Base-by-base conservation (phyloP, 2,888 invertebrate species). In the Schizaphis graminum region DNA sequence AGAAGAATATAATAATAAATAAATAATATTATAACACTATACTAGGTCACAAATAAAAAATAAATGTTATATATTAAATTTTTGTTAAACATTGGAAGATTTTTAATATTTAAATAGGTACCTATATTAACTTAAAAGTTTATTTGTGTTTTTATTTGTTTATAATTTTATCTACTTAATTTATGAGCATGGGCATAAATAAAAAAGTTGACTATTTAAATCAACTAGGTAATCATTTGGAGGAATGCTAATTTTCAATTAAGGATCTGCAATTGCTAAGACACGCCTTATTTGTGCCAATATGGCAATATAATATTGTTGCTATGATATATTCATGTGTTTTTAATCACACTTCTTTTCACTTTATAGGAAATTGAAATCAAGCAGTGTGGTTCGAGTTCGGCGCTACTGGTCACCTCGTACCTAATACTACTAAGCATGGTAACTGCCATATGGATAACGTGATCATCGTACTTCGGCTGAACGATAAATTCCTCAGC, bases 331-430 rank as follows among this genome's bases (percentile, higher is more conserved):
- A 53, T 53, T 53, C 4, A 53, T 21, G 61, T 24, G 16, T 67
- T 35, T 67, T 35, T 67, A 5, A 67, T 67, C 16, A 67, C 16
- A 89, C 26, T 57, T 41, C 0, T 56, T 57, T 57, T 56, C 56
- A 85, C 92, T 94, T 96, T 96, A 61, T 96, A 97, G 97, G 97
- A 97, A 96, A 97, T 97, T 95, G 97, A 97, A 95, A 97, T 97
- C 95, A 97, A 96, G 95, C 97, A 97, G 56, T 97, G 97, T 95
- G 97, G 97, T 95, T 95, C 95, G 7, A 96, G 97, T 95, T 95
- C 95, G 93, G 95, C 95, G 91, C 95, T 95, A 93, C 94, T 95
- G 91, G 94, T 95, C 92, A 95, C 95, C 94, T 95, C 95, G 7
- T 91, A 91, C 35, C 57, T 94, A 5, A 56, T 94, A 53, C 53